Base-by-base conservation (phyloP, 2,888 invertebrate genomes). In the Sylvicola fuscatus region DNA sequence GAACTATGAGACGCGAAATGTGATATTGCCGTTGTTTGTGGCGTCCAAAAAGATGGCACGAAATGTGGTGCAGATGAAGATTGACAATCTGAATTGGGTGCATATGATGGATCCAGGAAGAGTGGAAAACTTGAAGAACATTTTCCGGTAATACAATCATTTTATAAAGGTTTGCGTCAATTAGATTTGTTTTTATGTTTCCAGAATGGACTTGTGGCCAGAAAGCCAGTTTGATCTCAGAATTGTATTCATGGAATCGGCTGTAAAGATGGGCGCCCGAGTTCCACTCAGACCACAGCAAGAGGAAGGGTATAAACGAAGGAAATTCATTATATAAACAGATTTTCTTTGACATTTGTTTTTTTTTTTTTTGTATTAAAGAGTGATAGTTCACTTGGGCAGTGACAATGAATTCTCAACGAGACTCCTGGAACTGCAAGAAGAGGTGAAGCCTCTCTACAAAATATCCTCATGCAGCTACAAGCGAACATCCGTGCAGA, bases 231-330 rank as follows among this genome's bases (percentile, higher is more conserved):
- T 68, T 21, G 79, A 83, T 50, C 53, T 86, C 34, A 82, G 83
- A 52, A 64, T 87, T 5, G 81, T 86, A 0, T 86, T 83, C 50
- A 62, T 90, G 45, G 80, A 79, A 12, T 84, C 86, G 0, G 84
- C 89, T 2, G 69, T 86, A 5, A 77, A 83, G 47, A 62, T 84
- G 46, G 90, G 90, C 2, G 87, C 83, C 0, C 64, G 87, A 27
- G 56, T 81, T 39, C 89, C 89, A 1, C 51, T 84, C 32, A 72
- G 75, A 46, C 89, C 89, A 0, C 73, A 72, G 42, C 83, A 86
- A 49, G 77, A 80, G 31, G 87, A 89, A 61, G 89, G 89, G 87
- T 81, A 58, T 53, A n/a, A n/a, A n/a, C n/a, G n/a, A n/a, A n/a
- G n/a, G n/a, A n/a, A n/a, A n/a, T n/a, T n/a, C n/a, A n/a, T n/a